Evolutionary conservation across 1,140 invertebrate species (phyloP), one percentile per base, ranked within the genome.

Genomic region (Microplitis demolitor): DNA sequence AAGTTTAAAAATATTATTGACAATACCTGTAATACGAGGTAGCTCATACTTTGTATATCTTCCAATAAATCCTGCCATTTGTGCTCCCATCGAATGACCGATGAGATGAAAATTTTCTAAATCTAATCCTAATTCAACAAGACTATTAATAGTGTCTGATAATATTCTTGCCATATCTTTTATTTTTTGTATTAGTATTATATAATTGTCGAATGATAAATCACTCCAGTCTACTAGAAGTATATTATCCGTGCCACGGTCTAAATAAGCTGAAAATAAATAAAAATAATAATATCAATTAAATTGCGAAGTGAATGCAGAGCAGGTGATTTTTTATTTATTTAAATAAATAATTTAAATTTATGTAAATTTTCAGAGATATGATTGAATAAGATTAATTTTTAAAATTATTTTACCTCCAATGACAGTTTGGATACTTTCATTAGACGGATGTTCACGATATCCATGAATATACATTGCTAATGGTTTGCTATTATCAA

Each of bases 41-140:
- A 74, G 62, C 0, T 56, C 34, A 51, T 74, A 67, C 14, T 56
- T 71, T 33, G 67, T 74, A 45, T 63, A 72, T 67, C 73, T 81
- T 24, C 83, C 83, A 4, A 78, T 58, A 60, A 80, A 78, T 34
- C 83, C 83, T n/a, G 73, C 78, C 16, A 83, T 78, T 34, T 85
- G 84, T 6, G 76, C 81, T 24, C 84, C 84, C 60, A 85, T 66
- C 24, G 81, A 83, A 64, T 83, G 84, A 4, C 84, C 84, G 33
- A 85, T 73, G 11, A 81, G n/a, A 63, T 85, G 81, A 33, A 85
- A 76, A 78, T 78, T 77, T 51, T 77, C 76, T 0, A 76, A 50
- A 50, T 75, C 24, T 2, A 77, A 66, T 34, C 77, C 78, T 33
- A 74, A 56, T 35, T 70, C 62, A 13, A 76, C 61, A 13, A 76